These are phyloP conservation scores for Pachyrhynchus sulphureomaculatus DNA, from an alignment of 1,140 invertebrate species.

Conservation along the genomic window DNA sequence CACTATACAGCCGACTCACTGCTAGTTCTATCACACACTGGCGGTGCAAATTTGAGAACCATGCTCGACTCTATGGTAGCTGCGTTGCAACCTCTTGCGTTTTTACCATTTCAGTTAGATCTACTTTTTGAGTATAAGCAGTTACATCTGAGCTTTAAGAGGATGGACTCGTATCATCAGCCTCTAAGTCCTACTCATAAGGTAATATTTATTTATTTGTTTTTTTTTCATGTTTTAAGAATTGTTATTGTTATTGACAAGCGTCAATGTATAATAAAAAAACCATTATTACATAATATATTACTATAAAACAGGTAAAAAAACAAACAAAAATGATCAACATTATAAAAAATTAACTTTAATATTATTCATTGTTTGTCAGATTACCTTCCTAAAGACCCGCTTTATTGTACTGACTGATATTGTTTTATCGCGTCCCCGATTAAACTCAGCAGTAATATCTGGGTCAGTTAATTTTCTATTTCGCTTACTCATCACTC, in stretches of 20 bases:
- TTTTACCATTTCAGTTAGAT: conserved; percentile 78
- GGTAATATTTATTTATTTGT: conserved; percentile 63
- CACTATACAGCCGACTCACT: conserved; percentile 76
- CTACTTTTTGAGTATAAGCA: conserved; percentile 77
- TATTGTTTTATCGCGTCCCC: no score
- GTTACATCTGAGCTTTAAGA: conserved; percentile 73
- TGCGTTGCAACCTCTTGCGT: conserved; percentile 72
- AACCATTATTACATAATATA: no score
- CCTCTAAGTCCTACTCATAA: conserved; percentile 47
- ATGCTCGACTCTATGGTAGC: conserved; percentile 72
- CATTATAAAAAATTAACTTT: no score
- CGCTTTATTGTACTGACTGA: no score
- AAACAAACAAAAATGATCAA: no score
- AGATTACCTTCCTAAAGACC: no score
- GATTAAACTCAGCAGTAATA: no score
- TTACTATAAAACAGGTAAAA: no score
- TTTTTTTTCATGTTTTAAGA: conserved; percentile 87
- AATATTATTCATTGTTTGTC: no score
- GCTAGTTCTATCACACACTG: conserved; percentile 67
- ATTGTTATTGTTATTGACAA: conserved; percentile 77
- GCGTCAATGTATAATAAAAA: conserved; percentile 84
- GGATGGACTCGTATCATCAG: conserved; percentile 57
- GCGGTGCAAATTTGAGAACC: conserved; percentile 61
- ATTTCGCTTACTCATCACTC: no score
- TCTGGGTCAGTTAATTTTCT: no score